Conservation (phyloP, 2,888 invertebrate genomes). For the Dynastes maya region DNA sequence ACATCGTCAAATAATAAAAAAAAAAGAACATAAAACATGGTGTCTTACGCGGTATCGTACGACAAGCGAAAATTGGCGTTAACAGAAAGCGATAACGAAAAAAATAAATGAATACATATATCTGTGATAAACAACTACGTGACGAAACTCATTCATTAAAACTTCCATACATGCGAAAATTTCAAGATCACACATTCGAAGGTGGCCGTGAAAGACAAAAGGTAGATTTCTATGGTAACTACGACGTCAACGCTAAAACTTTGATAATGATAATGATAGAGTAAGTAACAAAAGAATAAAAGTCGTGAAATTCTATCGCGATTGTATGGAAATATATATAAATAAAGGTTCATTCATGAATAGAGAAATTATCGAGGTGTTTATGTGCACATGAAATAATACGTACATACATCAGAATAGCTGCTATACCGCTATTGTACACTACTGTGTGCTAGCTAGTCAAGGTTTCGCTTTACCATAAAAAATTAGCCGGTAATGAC, state of each 20-base stretch:
- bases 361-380: conserved; percentile 9
- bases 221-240: background rate
- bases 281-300: background rate
- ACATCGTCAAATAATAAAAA: too few relatives aligned
- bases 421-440: background rate
- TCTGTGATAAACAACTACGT: conserved; percentile 15
- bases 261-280: conserved; percentile 2
- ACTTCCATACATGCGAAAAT: background rate
- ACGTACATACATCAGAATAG: background rate
- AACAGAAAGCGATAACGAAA: conserved; percentile 16
- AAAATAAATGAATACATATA: conserved; percentile 1
- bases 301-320: background rate
- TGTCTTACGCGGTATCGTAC: too few relatives aligned
- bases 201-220: conserved; percentile 19
- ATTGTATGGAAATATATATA: conserved; percentile 37
- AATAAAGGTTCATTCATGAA: conserved; percentile 36
- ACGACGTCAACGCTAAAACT: background rate
- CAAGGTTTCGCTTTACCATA: conserved; percentile 33
- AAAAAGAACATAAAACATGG: too few relatives aligned
- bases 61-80: conserved; percentile 5
- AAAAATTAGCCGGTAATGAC: conserved; percentile 33
- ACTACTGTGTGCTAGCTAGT: conserved; percentile 4
- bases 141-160: conserved; percentile 32
- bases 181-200: conserved; percentile 8
- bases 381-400: background rate